Evolutionary conservation across 2,797 vertebrate species (phyloP), one percentile per base, ranked within the genome.

Genomic region (Falco concolor): DNA sequence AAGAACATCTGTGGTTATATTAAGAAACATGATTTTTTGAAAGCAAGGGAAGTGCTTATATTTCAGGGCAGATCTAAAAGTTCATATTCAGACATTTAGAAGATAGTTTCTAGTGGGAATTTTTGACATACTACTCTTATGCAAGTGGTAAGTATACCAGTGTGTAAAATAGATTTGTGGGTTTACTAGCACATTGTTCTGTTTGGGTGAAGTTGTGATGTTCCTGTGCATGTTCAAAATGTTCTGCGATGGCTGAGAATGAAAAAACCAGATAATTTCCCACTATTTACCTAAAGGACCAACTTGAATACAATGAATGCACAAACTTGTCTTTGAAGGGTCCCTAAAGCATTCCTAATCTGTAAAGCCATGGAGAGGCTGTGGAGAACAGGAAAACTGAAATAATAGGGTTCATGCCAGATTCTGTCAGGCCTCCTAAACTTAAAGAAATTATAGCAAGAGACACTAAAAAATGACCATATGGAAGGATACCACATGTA

Each of bases 191-290:
- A 49, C 17, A 25, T 52, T 1, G 2, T 0, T 32, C 28, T 38
- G 49, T 80, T 53, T 1, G 3, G 13, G 4, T 63, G 6, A 17
- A 65, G 7, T 57, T 64, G 3, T 3, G 1, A 6, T 10, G 8
- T 16, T 79, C 9, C 16, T 30, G 20, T 57, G 12, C 24, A 4
- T 77, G 52, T 67, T 42, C 54, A 88, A 45, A 88, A 65, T 83
- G 8, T 16, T 72, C 19, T 72, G 14, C 23, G 23, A 18, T 56
- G 24, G 5, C 27, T 68, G 16, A 77, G 53, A 93, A 27, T 28
- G 24, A 24, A 75, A 93, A 67, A 80, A 16, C 5, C 30, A 80
- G 23, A 30, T 7, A 4, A 40, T 74, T 44, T 77, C 30, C 18
- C 9, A 2, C 21, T 85, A 18, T 47, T 56, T 69, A 10, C 21